phyloP scores from a whole-genome alignment of 2,888 invertebrate genomes.

The Strigamia crassipes region DNA sequence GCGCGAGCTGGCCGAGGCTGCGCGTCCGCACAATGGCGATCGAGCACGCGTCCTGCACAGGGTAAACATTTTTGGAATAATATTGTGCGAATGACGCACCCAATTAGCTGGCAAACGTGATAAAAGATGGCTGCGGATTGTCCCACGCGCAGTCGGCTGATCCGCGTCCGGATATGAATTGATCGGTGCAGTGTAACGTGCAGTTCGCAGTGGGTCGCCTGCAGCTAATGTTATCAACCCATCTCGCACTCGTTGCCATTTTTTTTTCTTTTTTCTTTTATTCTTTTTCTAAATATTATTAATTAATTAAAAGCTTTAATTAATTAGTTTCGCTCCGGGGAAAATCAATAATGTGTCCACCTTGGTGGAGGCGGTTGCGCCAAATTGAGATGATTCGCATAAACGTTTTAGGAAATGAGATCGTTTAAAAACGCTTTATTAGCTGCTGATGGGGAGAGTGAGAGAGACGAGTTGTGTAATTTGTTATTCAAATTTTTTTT shows the following conservation, averaged over 20 bases:
- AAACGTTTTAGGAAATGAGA: not conserved
- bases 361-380: not conserved
- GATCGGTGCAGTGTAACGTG: not conserved
- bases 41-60: no score
- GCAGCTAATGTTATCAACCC: not conserved
- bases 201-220: not conserved
- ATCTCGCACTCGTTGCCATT: not conserved
- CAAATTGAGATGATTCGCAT: constrained; percentile 1
- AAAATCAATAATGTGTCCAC: not conserved
- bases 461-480: not conserved
- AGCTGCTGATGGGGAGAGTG: not conserved
- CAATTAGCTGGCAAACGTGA: not conserved
- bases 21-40: no score
- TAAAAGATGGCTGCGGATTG: not conserved
- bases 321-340: not conserved
- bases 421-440: not conserved
- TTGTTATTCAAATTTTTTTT: not conserved
- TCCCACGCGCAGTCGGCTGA: not conserved
- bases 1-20: no score
- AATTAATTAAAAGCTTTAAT: not conserved
- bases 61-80: not conserved
- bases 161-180: not conserved
- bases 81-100: not conserved
- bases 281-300: no score
- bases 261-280: not conserved